phyloP scores from a whole-genome alignment of 2,888 invertebrate species.

The Prosapia bicincta region DNA sequence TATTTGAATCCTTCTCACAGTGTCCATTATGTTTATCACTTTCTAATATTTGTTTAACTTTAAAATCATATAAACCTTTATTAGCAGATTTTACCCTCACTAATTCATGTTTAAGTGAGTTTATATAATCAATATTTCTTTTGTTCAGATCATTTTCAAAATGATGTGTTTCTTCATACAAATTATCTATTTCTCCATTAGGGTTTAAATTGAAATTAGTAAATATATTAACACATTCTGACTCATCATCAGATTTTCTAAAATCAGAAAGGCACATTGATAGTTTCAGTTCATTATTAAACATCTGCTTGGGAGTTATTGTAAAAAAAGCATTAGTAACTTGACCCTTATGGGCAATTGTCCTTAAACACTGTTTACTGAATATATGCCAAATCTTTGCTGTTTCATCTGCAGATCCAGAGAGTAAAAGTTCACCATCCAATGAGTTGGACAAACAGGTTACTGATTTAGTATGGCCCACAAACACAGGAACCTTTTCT shows the following conservation, averaged over 20 bases:
- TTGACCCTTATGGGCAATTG: conserved; percentile 67
- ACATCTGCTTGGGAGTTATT: conserved; percentile 46
- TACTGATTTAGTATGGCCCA: conserved; percentile 65
- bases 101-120: neutral
- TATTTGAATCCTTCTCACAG: too few relatives aligned
- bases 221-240: neutral
- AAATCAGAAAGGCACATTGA: conserved; percentile 36
- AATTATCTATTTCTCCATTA: neutral
- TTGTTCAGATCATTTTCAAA: neutral
- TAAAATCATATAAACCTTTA: neutral
- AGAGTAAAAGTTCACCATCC: conserved; percentile 67
- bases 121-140: neutral
- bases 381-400: conserved; percentile 75
- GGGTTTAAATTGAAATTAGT: neutral
- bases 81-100: neutral
- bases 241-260: neutral
- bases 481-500: conserved; percentile 52
- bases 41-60: neutral
- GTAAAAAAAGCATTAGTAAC: conserved; percentile 69
- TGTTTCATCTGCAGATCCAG: conserved; percentile 70
- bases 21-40: too few relatives aligned
- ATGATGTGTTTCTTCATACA: neutral
- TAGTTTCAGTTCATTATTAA: conserved; percentile 41
- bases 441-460: conserved; percentile 68
- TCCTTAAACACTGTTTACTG: conserved; percentile 69